phyloP scores from a whole-genome alignment of 1,140 invertebrate genomes.

The Cydia pomonella region DNA sequence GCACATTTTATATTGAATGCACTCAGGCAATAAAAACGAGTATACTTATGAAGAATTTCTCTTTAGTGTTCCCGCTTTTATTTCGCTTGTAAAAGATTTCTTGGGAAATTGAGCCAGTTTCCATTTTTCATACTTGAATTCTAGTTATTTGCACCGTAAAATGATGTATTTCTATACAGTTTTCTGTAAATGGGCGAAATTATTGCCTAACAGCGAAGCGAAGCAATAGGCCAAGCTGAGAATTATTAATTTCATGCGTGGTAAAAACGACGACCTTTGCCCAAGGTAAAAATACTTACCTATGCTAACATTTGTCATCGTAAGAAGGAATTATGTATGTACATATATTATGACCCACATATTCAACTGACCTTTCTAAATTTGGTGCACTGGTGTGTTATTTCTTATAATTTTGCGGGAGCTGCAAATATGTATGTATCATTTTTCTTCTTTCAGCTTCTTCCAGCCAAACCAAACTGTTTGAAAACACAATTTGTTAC shows the following conservation, averaged over 20 bases:
- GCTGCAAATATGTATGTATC: neutral
- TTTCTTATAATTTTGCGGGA: no score
- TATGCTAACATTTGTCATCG: no score
- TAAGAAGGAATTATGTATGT: no score
- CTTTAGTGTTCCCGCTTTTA: neutral
- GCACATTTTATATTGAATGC: conserved; percentile 14
- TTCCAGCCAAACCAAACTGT: neutral
- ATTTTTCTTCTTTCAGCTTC: neutral
- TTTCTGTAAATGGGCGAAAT: neutral
- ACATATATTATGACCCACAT: no score
- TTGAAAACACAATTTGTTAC: neutral
- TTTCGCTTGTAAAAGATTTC: conserved; percentile 6
- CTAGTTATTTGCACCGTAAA: neutral
- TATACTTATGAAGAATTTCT: conserved; percentile 4
- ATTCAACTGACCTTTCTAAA: no score
- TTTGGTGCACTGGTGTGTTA: no score
- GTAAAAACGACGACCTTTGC: no score
- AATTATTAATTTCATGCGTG: no score
- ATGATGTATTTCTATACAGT: no score
- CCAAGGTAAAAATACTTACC: no score
- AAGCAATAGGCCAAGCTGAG: no score
- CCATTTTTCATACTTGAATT: neutral
- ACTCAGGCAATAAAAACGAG: neutral
- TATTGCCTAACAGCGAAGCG: no score
- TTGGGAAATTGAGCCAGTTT: neutral